A percentile compares a stretch with the other conserved stretches of the same genome.
Evolutionary conservation across 2,797 vertebrate species (phyloP).

Genomic region (Dermochelys coriacea): DNA sequence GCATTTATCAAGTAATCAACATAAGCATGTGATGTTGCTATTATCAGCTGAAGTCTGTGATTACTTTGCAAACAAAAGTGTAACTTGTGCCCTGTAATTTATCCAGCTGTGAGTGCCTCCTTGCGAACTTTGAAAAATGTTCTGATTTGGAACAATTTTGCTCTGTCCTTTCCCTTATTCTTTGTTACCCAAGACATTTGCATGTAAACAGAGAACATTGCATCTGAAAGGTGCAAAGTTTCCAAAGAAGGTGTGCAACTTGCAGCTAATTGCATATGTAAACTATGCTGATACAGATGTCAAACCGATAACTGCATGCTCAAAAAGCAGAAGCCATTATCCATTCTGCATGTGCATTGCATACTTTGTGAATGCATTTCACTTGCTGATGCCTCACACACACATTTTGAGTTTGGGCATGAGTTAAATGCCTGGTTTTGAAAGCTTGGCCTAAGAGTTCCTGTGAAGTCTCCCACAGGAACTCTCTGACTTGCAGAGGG

Average conservation of each 20-base stretch:
- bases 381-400: not conserved
- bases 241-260: not conserved
- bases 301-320: not conserved
- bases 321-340: not conserved
- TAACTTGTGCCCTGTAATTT: fast-evolving
- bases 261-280: not conserved
- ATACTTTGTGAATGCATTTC: not conserved
- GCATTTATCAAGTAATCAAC: not conserved
- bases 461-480: not conserved
- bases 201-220: not conserved
- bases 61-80: fast-evolving
- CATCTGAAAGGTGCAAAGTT: not conserved
- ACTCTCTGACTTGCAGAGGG: not conserved
- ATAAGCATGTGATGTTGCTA: too few relatives aligned
- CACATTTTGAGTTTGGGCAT: not conserved
- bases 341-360: not conserved
- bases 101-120: not conserved
- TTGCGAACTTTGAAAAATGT: not conserved
- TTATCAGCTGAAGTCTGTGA: fast-evolving
- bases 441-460: not conserved
- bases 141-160: not conserved
- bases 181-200: not conserved
- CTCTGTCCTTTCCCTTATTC: not conserved
- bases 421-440: not conserved
- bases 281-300: not conserved